Base-by-base conservation (phyloP, 2,888 invertebrate species). In the Strigamia maritima region DNA sequence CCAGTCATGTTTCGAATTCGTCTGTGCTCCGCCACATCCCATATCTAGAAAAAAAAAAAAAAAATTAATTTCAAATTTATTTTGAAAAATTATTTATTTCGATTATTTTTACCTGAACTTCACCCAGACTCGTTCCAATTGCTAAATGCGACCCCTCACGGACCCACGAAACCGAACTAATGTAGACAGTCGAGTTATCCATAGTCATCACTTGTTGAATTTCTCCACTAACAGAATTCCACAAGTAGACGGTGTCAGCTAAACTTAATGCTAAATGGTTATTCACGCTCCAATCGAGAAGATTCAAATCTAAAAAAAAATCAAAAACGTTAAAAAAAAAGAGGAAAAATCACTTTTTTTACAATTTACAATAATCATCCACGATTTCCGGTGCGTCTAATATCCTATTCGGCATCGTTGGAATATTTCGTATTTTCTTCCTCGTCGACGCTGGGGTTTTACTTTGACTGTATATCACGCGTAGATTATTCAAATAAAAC, bases 361-460 rank as follows among this genome's bases (percentile, higher is more conserved):
- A n/a, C n/a, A n/a, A n/a, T 49, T 90, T 88, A 94, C 94, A 98
- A 87, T 96, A 98, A 87, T 98, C 98, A 87, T 98, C 96, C 76
- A 95, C 89, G 82, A 98, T 94, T 83, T 97, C 97, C 54, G 99
- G 99, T 35, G 98, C 99, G 90, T 99, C 99, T 54, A 99, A 89
- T 84, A 99, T 97, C 84, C 97, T 90, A 85, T 98, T 98, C 12
- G 98, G 95, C 28, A 92, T 91, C 84, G 94, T 93, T 0, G 97
- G 95, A 85, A 98, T 96, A 84, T 95, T 94, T 83, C 98, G 90
- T 19, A 90, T 90, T 10, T 90, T 90, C 82, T 91, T 90, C 85
- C 93, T 94, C n/a, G 91, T 90, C 0, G 87, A 85, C 54, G 83
- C 83, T 38, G 85, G 85, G 8, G 84, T 83, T 79, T 86, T 86